phyloP scores from a whole-genome alignment of 1,140 invertebrate species.

The Mya arenaria region DNA sequence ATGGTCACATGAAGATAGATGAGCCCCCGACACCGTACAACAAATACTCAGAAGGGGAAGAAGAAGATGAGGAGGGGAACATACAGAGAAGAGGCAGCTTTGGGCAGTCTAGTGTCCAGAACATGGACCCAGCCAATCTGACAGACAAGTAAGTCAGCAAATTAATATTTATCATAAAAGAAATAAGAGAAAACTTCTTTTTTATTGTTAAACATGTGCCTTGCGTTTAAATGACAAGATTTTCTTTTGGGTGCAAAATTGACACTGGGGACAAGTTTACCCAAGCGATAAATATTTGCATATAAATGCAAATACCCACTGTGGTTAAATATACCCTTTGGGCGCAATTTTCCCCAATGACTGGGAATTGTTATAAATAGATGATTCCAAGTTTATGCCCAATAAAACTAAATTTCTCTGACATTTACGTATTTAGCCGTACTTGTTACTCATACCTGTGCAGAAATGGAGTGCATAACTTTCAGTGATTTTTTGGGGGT shows the following conservation, averaged over 20 bases:
- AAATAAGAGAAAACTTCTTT: neutral
- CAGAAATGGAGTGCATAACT: too few species aligned
- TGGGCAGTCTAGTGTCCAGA: slow-evolving; percentile 75
- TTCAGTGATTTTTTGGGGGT: too few species aligned
- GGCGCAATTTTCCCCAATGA: too few species aligned
- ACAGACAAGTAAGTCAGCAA: neutral
- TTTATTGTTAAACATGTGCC: neutral
- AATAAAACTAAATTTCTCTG: too few species aligned
- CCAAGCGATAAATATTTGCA: neutral
- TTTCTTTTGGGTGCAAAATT: neutral
- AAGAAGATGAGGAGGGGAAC: slow-evolving; percentile 85
- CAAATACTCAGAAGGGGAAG: slow-evolving; percentile 86
- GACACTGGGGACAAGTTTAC: neutral
- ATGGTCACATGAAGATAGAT: slow-evolving; percentile 99
- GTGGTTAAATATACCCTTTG: neutral
- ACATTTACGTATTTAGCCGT: too few species aligned
- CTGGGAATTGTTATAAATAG: too few species aligned
- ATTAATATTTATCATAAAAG: neutral
- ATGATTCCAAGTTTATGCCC: too few species aligned
- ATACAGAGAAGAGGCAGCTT: slow-evolving; percentile 69
- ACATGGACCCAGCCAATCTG: neutral
- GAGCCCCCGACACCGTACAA: slow-evolving; percentile 97
- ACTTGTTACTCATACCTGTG: too few species aligned
- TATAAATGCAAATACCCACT: neutral
- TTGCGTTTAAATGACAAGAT: neutral